Evolutionary conservation across 2,888 invertebrate species (phyloP).

Genomic region (Ommatoiulus sabulosus): DNA sequence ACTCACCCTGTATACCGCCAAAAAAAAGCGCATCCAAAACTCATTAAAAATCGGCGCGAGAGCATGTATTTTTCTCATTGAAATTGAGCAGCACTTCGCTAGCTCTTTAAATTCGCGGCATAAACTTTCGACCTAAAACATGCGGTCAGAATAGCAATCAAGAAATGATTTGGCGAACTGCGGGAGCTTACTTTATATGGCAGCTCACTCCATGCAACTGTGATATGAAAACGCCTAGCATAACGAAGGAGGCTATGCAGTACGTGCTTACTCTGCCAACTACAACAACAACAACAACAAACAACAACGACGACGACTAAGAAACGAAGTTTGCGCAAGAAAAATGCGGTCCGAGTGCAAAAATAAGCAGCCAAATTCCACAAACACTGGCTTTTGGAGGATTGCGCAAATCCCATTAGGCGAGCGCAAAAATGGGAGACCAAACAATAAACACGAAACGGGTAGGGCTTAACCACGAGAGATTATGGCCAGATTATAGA

Average conservation of each 20-base stretch:
- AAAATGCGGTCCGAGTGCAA: not conserved
- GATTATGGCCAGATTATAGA: not conserved
- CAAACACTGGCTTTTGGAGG: constrained; percentile 3
- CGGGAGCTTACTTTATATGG: not conserved
- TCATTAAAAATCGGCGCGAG: too few relatives aligned
- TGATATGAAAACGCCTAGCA: not conserved
- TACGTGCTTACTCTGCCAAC: not conserved
- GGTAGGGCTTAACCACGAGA: not conserved
- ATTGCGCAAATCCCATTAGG: not conserved
- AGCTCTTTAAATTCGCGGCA: not conserved
- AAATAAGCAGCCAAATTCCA: not conserved
- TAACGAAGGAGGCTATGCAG: too few relatives aligned
- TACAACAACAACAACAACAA: not conserved
- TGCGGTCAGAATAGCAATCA: constrained; percentile 30
- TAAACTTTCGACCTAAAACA: constrained; percentile 32
- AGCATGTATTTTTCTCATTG: too few relatives aligned
- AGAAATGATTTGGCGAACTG: constrained; percentile 1
- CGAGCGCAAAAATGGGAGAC: not conserved
- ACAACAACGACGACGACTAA: too few relatives aligned
- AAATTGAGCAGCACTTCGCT: too few relatives aligned
- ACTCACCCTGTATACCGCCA: too few relatives aligned
- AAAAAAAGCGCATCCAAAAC: too few relatives aligned
- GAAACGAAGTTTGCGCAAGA: not conserved
- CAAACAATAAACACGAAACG: constrained; percentile 12
- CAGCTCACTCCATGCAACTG: not conserved